A percentile compares a stretch with the other conserved stretches of the same genome.
These are phyloP conservation scores for Astyanax mexicanus DNA, from an alignment of 2,797 vertebrate genomes.

Conservation along the genomic window DNA sequence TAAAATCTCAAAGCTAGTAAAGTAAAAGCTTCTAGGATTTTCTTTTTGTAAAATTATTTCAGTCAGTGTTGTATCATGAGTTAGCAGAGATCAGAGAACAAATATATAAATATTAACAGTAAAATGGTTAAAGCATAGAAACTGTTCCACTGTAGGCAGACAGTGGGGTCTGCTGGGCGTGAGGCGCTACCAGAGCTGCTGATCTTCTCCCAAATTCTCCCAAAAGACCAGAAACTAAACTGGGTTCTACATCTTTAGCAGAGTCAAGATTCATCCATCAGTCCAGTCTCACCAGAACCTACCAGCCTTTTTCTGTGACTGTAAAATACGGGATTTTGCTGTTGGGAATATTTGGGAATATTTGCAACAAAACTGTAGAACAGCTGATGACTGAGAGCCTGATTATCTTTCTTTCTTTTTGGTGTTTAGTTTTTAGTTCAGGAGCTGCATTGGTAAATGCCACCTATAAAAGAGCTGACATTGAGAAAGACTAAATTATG, in stretches of 20 bases:
- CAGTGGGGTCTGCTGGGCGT: conserved; percentile 30
- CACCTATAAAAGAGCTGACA: conserved; percentile 12
- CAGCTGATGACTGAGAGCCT: too few relatives aligned
- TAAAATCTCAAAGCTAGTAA: background rate
- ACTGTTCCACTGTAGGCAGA: conserved; percentile 46
- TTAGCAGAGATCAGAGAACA: background rate
- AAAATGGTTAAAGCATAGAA: background rate
- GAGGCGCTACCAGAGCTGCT: conserved; percentile 4
- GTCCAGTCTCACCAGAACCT: too few relatives aligned
- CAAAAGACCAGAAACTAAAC: too few relatives aligned
- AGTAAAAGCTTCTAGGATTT: background rate
- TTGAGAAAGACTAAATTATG: background rate
- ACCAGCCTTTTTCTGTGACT: too few relatives aligned
- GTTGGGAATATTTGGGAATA: too few relatives aligned
- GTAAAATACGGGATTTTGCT: too few relatives aligned
- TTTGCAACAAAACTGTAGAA: too few relatives aligned
- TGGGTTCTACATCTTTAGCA: too few relatives aligned
- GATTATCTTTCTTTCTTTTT: background rate
- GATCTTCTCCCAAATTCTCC: too few relatives aligned
- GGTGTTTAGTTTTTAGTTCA: conserved; percentile 28
- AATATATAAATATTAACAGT: too few relatives aligned
- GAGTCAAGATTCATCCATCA: background rate
- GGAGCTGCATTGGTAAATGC: too few relatives aligned
- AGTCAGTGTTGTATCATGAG: too few relatives aligned
- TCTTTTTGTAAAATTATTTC: background rate